Evolutionary conservation across 1,140 invertebrate genomes (phyloP).

Genomic region (Nasonia giraulti): DNA sequence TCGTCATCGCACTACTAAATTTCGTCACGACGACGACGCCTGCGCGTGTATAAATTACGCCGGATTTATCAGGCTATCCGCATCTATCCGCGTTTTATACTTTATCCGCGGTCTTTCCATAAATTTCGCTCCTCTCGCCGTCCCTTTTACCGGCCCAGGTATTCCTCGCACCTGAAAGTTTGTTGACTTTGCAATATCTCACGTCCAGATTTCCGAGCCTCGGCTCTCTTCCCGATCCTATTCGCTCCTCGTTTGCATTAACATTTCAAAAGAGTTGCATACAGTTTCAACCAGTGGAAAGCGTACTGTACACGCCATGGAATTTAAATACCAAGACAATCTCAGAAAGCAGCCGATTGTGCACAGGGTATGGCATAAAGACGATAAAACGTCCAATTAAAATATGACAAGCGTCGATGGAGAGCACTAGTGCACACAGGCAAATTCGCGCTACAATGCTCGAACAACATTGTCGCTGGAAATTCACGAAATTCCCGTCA

Average conservation of each 20-base stretch:
- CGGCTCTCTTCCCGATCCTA: neutral
- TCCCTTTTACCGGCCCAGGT: neutral
- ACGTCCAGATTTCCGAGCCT: neutral
- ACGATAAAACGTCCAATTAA: too few relatives aligned
- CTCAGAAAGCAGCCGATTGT: too few relatives aligned
- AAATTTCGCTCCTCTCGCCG: neutral
- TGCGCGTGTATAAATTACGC: neutral
- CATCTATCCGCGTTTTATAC: too few relatives aligned
- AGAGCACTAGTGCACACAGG: too few relatives aligned
- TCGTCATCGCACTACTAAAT: neutral
- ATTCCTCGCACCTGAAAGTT: neutral
- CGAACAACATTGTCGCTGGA: neutral
- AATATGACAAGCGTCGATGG: too few relatives aligned
- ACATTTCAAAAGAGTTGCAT: too few relatives aligned
- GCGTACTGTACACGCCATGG: too few relatives aligned
- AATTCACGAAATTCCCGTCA: conserved; percentile 11
- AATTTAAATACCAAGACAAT: too few relatives aligned
- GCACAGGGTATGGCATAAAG: too few relatives aligned
- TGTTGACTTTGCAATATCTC: neutral
- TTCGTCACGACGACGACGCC: neutral
- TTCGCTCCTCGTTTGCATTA: neutral
- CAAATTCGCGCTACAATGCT: neutral
- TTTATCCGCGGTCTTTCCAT: neutral
- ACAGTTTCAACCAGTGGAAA: neutral
- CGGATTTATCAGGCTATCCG: neutral